These are phyloP conservation scores for Agriopis leucophaearia DNA, from an alignment of 2,888 invertebrate genomes.

Conservation along the genomic window DNA sequence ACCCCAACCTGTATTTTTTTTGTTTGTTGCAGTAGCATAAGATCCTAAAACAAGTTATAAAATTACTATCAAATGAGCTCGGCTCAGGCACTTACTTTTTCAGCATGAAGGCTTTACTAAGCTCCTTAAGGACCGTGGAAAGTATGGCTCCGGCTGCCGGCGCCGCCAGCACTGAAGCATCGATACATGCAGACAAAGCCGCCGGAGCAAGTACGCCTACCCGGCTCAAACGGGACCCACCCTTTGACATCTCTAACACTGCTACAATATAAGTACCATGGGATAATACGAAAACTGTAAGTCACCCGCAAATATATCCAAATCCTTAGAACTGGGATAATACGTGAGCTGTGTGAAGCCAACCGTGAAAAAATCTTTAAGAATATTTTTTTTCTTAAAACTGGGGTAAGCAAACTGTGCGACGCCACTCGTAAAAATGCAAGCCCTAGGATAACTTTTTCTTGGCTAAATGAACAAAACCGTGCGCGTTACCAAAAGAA, in stretches of 20 bases:
- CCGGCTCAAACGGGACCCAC: conserved; percentile 68
- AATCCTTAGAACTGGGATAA: too few species aligned
- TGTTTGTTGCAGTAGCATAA: too few species aligned
- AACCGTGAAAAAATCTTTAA: neutral
- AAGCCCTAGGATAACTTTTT: neutral
- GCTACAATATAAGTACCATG: neutral
- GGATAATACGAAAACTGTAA: too few species aligned
- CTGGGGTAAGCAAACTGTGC: neutral
- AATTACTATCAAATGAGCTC: too few species aligned
- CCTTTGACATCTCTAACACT: conserved; percentile 67
- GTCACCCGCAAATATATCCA: neutral
- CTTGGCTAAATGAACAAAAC: neutral
- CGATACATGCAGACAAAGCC: conserved; percentile 79
- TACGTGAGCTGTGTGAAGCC: neutral
- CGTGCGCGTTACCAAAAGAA: neutral
- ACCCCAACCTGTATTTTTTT: too few species aligned
- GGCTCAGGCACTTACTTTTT: conserved; percentile 70
- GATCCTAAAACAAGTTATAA: too few species aligned
- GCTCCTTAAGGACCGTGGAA: conserved; percentile 79
- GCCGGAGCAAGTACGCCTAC: conserved; percentile 80
- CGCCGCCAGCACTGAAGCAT: conserved; percentile 80
- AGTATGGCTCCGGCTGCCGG: conserved; percentile 82
- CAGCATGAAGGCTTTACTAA: conserved; percentile 82
- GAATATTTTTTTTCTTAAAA: neutral
- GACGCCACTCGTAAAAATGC: neutral